phyloP scores from a whole-genome alignment of 2,113 vertebrate genomes.

The Pseudorectes ferrugineus region DNA sequence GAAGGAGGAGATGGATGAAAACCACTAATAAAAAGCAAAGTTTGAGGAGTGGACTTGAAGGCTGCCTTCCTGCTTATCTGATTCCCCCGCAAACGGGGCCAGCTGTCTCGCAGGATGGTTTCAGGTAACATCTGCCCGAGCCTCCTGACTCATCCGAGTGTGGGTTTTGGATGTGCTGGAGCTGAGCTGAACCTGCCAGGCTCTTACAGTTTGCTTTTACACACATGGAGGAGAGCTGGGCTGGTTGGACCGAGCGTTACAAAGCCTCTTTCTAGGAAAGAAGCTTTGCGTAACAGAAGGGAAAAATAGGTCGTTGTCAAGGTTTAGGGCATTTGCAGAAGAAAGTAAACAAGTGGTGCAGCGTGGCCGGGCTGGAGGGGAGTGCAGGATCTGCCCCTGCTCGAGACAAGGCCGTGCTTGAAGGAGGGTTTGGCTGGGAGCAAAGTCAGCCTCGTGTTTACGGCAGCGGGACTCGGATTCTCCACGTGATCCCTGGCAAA shows the following conservation, averaged over 20 bases:
- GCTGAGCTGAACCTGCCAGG: not conserved
- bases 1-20: not conserved
- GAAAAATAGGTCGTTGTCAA: conserved; percentile 43
- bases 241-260: not conserved
- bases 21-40: not conserved
- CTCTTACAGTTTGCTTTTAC: not conserved
- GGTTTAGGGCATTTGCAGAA: conserved; percentile 22
- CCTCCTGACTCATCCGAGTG: not conserved
- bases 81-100: not conserved
- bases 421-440: not conserved
- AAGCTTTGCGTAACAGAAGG: conserved; percentile 27
- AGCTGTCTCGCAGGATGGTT: not conserved
- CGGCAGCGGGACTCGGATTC: not conserved
- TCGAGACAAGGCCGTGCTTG: not conserved
- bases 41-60: not conserved
- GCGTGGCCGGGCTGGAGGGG: not conserved
- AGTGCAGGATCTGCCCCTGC: not conserved
- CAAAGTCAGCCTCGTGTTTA: not conserved
- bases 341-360: not conserved
- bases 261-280: conserved; percentile 64
- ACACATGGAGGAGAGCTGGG: not conserved
- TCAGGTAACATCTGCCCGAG: not conserved
- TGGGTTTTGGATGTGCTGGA: not conserved
- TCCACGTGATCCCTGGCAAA: not conserved
- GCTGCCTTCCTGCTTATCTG: not conserved